Conservation (phyloP, 2,888 invertebrate species). For the Melanostoma scalare region DNA sequence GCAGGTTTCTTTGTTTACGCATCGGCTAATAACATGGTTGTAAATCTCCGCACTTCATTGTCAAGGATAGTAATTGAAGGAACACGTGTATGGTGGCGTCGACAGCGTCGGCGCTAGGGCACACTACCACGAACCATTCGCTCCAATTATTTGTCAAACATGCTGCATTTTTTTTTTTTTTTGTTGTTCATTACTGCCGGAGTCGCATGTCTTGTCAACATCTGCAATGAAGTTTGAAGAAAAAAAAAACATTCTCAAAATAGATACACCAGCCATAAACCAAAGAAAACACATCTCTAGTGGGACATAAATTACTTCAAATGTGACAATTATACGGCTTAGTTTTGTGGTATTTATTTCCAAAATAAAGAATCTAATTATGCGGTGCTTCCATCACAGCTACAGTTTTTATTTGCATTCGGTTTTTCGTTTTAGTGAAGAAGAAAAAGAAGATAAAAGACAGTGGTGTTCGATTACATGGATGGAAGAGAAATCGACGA, state of each 20-base stretch:
- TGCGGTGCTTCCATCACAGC: slow-evolving; percentile 36
- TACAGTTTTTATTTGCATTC: slow-evolving; percentile 69
- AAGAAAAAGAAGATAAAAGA: slow-evolving; percentile 17
- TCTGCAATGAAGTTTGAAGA: slow-evolving; percentile 44
- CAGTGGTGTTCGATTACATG: slow-evolving; percentile 49
- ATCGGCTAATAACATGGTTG: slow-evolving; percentile 68
- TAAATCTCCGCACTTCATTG: slow-evolving; percentile 69
- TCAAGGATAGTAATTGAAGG: slow-evolving; percentile 68
- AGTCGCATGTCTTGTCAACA: slow-evolving; percentile 46
- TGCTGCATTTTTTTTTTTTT: slow-evolving; percentile 12
- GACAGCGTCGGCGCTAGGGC: slow-evolving; percentile 15
- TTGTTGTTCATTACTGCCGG: slow-evolving; percentile 2
- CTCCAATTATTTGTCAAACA: slow-evolving; percentile 73
- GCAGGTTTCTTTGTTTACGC: slow-evolving; percentile 69
- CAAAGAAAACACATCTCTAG: slow-evolving; percentile 50
- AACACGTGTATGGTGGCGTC: slow-evolving; percentile 53
- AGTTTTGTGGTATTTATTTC: slow-evolving; percentile 68
- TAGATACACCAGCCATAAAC: slow-evolving; percentile 60
- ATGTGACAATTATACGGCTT: slow-evolving; percentile 68
- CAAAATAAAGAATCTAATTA: slow-evolving; percentile 68
- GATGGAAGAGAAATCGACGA: slow-evolving; percentile 26
- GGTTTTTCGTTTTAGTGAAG: neutral
- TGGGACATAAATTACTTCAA: slow-evolving; percentile 67
- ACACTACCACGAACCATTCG: slow-evolving; percentile 43
- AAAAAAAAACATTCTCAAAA: slow-evolving; percentile 35